phyloP scores from a whole-genome alignment of 1,140 invertebrate genomes.

The Amyelois transitella region DNA sequence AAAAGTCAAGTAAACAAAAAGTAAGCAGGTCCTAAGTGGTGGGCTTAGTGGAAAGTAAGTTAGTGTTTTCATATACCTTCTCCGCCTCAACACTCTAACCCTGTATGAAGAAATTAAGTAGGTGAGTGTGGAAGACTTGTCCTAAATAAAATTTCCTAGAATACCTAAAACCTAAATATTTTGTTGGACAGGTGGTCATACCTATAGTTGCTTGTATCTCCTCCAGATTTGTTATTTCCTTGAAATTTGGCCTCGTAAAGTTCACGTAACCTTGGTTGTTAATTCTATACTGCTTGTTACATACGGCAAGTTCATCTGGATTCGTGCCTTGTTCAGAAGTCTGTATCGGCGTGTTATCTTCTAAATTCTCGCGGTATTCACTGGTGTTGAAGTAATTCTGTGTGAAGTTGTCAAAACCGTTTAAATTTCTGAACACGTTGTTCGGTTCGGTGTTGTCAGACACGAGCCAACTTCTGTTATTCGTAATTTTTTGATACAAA shows the following conservation, averaged over 20 bases:
- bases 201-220: conserved; percentile 12
- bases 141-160: neutral
- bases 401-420: conserved; percentile 23
- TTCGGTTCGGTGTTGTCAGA: conserved; percentile 19
- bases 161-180: neutral
- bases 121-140: neutral
- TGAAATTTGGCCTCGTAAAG: conserved; percentile 13
- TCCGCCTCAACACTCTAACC: too few relatives aligned
- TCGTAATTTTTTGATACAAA: conserved; percentile 14
- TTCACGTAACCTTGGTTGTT: conserved; percentile 30
- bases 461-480: conserved; percentile 27
- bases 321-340: neutral
- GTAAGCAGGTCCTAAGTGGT: too few relatives aligned
- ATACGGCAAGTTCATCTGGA: conserved; percentile 31
- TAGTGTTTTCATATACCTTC: too few relatives aligned
- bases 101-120: too few relatives aligned
- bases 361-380: conserved; percentile 14
- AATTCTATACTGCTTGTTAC: conserved; percentile 49
- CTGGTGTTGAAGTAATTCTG: conserved; percentile 20
- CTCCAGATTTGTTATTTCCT: conserved; percentile 24
- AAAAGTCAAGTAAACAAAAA: too few relatives aligned
- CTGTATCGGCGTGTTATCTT: conserved; percentile 5
- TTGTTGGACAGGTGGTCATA: too few relatives aligned
- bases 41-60: too few relatives aligned
- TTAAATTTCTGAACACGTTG: conserved; percentile 14